Evolutionary conservation across 2,797 vertebrate genomes (phyloP).

Genomic region (Ciconia nigra): DNA sequence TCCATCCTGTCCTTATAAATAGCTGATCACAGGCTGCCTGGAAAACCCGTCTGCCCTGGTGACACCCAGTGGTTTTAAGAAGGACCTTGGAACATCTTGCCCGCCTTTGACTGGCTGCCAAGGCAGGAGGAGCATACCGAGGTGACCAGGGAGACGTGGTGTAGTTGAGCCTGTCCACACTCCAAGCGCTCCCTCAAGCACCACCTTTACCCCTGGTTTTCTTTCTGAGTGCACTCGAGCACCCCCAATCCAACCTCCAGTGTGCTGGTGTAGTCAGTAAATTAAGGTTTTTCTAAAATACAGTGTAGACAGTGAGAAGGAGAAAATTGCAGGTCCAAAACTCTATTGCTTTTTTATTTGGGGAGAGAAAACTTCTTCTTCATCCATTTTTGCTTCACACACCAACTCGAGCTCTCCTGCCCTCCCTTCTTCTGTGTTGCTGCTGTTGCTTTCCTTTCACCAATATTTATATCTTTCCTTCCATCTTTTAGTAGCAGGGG

Average conservation of each 20-base stretch:
- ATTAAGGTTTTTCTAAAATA: background rate
- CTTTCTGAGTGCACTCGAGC: background rate
- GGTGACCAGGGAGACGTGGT: fast-evolving
- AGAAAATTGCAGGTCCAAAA: background rate
- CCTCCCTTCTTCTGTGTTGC: background rate
- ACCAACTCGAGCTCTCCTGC: background rate
- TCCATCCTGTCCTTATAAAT: background rate
- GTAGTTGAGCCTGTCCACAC: fast-evolving
- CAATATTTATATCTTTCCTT: background rate
- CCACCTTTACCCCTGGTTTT: background rate
- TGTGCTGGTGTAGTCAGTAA: background rate
- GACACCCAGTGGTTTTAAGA: background rate
- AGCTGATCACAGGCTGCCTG: background rate
- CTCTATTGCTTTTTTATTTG: background rate
- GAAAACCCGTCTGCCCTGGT: background rate
- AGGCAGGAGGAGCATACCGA: background rate
- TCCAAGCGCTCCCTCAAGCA: fast-evolving
- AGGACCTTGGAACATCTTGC: background rate
- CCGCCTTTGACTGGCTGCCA: background rate
- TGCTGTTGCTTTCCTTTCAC: background rate
- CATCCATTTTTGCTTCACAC: background rate
- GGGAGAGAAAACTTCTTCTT: background rate
- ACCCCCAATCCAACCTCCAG: background rate
- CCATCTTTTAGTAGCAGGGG: background rate
- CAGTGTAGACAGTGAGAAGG: background rate